A percentile compares a stretch with the other conserved stretches of the same genome.
Evolutionary conservation across 2,888 invertebrate species (phyloP).

Genomic region (Ectemnius lituratus): DNA sequence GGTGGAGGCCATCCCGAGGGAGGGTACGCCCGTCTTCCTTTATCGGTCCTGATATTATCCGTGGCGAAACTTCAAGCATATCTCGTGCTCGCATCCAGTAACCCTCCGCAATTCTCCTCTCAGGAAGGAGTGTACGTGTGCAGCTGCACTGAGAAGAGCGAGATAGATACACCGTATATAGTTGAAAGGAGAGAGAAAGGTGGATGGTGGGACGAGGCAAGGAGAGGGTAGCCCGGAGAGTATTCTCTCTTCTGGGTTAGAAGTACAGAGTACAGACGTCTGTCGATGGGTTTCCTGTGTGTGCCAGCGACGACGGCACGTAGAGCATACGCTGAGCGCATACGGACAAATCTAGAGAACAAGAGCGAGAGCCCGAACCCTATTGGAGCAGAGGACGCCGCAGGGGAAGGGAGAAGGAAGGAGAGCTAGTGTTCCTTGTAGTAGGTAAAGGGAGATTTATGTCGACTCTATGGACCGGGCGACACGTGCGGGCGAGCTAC

Average conservation of each 20-base stretch:
- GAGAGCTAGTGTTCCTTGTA: background rate
- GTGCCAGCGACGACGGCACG: conserved; percentile 14
- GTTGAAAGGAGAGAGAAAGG: background rate
- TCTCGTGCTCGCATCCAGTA: conserved; percentile 26
- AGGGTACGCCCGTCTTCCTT: conserved; percentile 50
- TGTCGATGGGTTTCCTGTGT: conserved; percentile 7
- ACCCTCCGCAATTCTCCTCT: background rate
- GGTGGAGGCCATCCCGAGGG: conserved; percentile 35
- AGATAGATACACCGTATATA: background rate
- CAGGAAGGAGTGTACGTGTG: conserved; percentile 7
- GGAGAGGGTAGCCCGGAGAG: conserved; percentile 1
- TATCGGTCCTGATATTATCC: conserved; percentile 59
- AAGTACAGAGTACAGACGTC: conserved; percentile 13
- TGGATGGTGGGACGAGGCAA: background rate
- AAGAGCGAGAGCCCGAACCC: too few species aligned
- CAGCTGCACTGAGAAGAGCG: background rate
- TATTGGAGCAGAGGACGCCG: background rate
- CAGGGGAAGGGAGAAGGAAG: background rate
- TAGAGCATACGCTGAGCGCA: background rate
- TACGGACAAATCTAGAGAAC: conserved; percentile 6
- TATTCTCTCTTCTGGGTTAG: conserved; percentile 7
- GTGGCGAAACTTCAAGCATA: conserved; percentile 47
- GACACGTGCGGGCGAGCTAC: too few species aligned
- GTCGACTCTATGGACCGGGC: too few species aligned
- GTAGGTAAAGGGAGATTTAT: too few species aligned